Evolutionary conservation across 1,140 invertebrate genomes (phyloP), one percentile per base, ranked within the genome.

Genomic region (Copidosoma floridanum): DNA sequence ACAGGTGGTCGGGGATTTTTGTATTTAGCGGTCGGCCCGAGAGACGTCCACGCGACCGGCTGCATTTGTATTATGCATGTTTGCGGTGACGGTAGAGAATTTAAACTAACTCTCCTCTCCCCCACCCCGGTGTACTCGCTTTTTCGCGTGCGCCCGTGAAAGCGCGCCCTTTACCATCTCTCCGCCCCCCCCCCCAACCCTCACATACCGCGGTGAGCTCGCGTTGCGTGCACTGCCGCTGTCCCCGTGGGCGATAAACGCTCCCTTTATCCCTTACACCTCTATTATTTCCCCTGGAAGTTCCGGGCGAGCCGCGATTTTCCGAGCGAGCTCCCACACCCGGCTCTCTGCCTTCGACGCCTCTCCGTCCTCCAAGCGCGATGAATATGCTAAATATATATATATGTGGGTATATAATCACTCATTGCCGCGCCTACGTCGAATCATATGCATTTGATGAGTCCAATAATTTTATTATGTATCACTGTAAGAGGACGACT

Each of bases 1-100:
- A 81, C 79, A 81, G 78, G 78, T 80, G 77, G 77, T 81, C 80
- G 75, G 72, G 67, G 71, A 66, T 77, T 81, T 81, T 81, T 81
- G n/a, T n/a, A n/a, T n/a, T n/a, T n/a, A n/a, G n/a, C n/a, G n/a
- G n/a, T n/a, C n/a, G 71, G 71, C 62, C 62, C 68, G 68, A 71
- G 71, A 69, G 74, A 70, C 73, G 71, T 61, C 62, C 68, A 68
- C 71, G 71, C 69, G 74, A 70, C 73, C 71, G 69, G n/a, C 65
- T 60, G 69, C 68, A 71, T 70, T 73, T 79, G 76, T 73, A 79
- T 81, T 80, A 78, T 79, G 76, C 73, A 81, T 76, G 77, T 79
- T 77, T 77, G 78, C 73, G 78, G 78, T 75, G 72, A 73, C 76
- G 72, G 74, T 78, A 79, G 77, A 75, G 76, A 79, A 80, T 80